phyloP scores from a whole-genome alignment of 2,888 invertebrate species.

The Petrophora chlorosata region DNA sequence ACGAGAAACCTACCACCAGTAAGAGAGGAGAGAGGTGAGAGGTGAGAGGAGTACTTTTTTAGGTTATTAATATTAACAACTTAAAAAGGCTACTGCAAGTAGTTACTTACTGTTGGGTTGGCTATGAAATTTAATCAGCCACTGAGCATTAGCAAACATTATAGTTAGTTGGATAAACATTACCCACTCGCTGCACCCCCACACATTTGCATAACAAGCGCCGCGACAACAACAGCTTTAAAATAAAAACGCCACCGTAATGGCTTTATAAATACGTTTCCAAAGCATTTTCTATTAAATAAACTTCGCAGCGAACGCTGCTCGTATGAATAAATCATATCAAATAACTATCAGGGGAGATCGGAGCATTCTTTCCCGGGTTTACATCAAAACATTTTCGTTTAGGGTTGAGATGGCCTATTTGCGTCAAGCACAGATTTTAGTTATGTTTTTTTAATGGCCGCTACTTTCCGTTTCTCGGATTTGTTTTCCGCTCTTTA shows the following conservation, averaged over 20 bases:
- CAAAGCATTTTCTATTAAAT: conserved; percentile 80
- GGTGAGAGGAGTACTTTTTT: too few relatives aligned
- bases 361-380: conserved; percentile 64
- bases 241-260: conserved; percentile 66
- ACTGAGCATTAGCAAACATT: conserved; percentile 56
- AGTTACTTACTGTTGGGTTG: conserved; percentile 1
- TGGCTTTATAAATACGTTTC: conserved; percentile 82
- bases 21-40: too few relatives aligned
- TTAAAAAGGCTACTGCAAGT: neutral
- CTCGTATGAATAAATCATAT: conserved; percentile 88
- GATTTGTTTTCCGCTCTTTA: conserved; percentile 29
- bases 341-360: conserved; percentile 88
- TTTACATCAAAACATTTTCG: conserved; percentile 67
- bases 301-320: conserved; percentile 70
- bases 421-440: conserved; percentile 58
- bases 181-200: conserved; percentile 46
- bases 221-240: conserved; percentile 67
- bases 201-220: conserved; percentile 74
- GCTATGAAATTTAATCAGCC: conserved; percentile 46
- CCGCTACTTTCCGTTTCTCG: conserved; percentile 34
- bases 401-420: conserved; percentile 61
- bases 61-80: too few relatives aligned
- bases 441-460: conserved; percentile 64
- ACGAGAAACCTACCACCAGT: too few relatives aligned
- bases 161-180: conserved; percentile 60